Conservation (phyloP, 2,113 vertebrate species). For the Orcinus orca region DNA sequence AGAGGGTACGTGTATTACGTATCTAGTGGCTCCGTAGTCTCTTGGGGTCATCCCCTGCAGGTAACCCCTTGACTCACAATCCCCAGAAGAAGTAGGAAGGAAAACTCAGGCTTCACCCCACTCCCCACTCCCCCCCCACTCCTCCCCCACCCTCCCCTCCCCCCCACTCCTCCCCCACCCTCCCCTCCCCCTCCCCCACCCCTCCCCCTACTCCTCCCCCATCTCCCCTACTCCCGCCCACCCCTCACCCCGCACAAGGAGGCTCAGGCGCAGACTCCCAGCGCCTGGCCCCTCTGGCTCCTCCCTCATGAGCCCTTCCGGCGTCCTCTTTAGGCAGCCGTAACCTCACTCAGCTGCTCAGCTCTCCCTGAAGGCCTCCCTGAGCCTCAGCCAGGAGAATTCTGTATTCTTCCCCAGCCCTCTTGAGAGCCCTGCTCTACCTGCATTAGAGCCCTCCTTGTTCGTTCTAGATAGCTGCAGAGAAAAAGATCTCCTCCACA, state of each 20-base stretch:
- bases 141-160: rapidly evolving
- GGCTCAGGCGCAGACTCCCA: background rate
- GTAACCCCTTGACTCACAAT: background rate
- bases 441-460: background rate
- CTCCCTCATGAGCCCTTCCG: rapidly evolving
- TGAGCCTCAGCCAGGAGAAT: background rate
- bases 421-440: background rate
- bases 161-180: too few species aligned
- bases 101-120: background rate
- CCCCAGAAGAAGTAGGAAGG: background rate
- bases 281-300: background rate
- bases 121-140: background rate
- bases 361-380: background rate
- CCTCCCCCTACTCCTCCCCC: background rate
- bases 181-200: rapidly evolving
- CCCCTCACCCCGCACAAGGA: too few species aligned
- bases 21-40: background rate
- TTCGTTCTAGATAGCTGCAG: background rate
- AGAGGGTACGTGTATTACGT: background rate
- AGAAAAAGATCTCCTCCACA: background rate
- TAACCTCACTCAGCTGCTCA: background rate
- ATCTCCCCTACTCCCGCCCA: background rate
- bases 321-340: background rate
- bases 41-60: background rate
- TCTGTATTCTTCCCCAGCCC: background rate